Evolutionary conservation across 2,797 vertebrate genomes (phyloP), one percentile per base, ranked within the genome.

Genomic region (Halcyon chelicuti): DNA sequence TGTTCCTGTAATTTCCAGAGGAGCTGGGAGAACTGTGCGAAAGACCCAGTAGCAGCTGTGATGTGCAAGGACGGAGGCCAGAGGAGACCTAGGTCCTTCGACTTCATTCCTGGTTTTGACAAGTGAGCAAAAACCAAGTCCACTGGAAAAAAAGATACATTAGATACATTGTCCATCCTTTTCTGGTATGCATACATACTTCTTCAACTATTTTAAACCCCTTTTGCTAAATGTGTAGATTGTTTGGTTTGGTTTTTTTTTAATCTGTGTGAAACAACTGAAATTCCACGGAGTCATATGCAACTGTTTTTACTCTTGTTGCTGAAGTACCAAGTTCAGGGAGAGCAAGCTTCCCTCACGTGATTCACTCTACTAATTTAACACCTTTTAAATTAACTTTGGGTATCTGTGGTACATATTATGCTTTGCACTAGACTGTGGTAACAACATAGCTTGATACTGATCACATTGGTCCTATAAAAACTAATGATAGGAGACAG

Each of bases 81-180:
- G 47, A 58, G 16, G 40, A 57, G 18, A 39, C 54, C 13, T 21
- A 28, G 23, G 7, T 86, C n/a, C n/a, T 90, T 90, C 25, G 14
- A 52, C 29, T 93, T 90, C 21, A 40, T 67, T 2, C 1, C 10
- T 52, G 7, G 5, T 86, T 94, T 93, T 91, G 35, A 39, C 33
- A 91, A 84, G 18, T 33, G 33, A 72, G 19, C 58, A 75, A 71
- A 66, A 57, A 1, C 13, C n/a, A 65, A 68, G 20, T 70, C 47
- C 3, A 6, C 63, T 2, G 10, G n/a, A 71, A 29, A 35, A 31
- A 7, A 12, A 46, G 63, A 37, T 37, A 31, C n/a, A 17, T 7
- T 7, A 0, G 14, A 14, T 60, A 19, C 0, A 2, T 74, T 78
- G 40, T 77, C 28, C 12, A 16, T 77, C 9, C 5, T 26, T 31